phyloP scores from a whole-genome alignment of 1,140 invertebrate species.

The Prorops nasuta region DNA sequence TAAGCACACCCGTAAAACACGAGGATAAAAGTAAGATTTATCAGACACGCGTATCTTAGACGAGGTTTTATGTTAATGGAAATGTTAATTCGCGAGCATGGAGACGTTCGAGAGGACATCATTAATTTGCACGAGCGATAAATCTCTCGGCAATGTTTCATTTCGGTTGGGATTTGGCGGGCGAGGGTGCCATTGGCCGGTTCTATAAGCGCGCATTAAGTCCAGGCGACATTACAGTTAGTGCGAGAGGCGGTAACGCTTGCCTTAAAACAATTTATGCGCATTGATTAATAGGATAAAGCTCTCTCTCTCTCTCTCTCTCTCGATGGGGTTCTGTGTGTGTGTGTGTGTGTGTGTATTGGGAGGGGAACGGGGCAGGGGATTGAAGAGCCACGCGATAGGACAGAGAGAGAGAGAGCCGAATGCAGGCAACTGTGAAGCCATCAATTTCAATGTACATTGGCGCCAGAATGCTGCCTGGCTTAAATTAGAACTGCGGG shows the following conservation, averaged over 20 bases:
- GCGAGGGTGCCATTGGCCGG: slow-evolving; percentile 9
- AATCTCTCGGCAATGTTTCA: slow-evolving; percentile 23
- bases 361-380: not conserved
- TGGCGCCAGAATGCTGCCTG: slow-evolving; percentile 15
- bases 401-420: slow-evolving; percentile 3
- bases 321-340: too few species aligned
- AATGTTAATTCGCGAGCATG: too few species aligned
- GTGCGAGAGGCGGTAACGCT: slow-evolving; percentile 32
- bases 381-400: slow-evolving; percentile 1
- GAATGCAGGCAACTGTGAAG: slow-evolving; percentile 34
- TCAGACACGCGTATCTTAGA: too few species aligned
- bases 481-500: not conserved
- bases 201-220: slow-evolving; percentile 30
- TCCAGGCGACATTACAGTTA: slow-evolving; percentile 17
- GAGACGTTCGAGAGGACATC: too few species aligned
- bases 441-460: slow-evolving; percentile 33
- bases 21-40: too few species aligned
- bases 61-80: too few species aligned
- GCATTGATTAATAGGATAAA: slow-evolving; percentile 37
- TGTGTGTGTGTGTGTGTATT: not conserved
- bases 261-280: slow-evolving; percentile 38
- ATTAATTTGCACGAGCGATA: too few species aligned
- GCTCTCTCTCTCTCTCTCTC: slow-evolving; percentile 13
- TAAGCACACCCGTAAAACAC: too few species aligned
- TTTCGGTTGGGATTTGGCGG: slow-evolving; percentile 18